phyloP scores from a whole-genome alignment of 2,113 vertebrate genomes.

The Pipra filicauda region DNA sequence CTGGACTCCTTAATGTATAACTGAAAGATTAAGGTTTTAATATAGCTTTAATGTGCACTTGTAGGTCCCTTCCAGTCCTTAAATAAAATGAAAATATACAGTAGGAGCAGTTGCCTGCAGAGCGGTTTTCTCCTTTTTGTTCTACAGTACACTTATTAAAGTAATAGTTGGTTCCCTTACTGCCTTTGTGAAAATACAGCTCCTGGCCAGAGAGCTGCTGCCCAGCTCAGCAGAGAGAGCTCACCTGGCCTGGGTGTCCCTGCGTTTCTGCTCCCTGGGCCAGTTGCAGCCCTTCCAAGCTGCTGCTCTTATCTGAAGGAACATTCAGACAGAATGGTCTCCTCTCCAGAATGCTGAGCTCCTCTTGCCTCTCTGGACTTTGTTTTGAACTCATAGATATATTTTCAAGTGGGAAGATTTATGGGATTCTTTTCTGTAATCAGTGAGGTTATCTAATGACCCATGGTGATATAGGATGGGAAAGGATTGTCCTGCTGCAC shows the following conservation, averaged over 20 bases:
- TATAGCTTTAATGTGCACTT: not conserved
- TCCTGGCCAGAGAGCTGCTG: not conserved
- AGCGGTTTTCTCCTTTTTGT: not conserved
- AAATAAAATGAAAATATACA: not conserved
- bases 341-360: not conserved
- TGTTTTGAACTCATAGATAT: not conserved
- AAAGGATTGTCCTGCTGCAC: not conserved
- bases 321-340: not conserved
- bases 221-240: not conserved
- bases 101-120: not conserved
- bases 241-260: not conserved
- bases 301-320: not conserved
- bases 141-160: not conserved
- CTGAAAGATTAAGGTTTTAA: not conserved
- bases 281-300: not conserved
- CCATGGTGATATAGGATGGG: not conserved
- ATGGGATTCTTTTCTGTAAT: accelerated
- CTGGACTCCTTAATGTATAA: not conserved
- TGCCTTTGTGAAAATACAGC: not conserved
- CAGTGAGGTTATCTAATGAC: not conserved
- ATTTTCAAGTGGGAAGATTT: not conserved
- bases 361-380: not conserved
- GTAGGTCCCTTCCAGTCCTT: not conserved
- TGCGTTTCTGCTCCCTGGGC: not conserved
- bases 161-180: not conserved